Evolutionary conservation across 2,113 vertebrate species (phyloP).

Genomic region (Lathamus discolor): DNA sequence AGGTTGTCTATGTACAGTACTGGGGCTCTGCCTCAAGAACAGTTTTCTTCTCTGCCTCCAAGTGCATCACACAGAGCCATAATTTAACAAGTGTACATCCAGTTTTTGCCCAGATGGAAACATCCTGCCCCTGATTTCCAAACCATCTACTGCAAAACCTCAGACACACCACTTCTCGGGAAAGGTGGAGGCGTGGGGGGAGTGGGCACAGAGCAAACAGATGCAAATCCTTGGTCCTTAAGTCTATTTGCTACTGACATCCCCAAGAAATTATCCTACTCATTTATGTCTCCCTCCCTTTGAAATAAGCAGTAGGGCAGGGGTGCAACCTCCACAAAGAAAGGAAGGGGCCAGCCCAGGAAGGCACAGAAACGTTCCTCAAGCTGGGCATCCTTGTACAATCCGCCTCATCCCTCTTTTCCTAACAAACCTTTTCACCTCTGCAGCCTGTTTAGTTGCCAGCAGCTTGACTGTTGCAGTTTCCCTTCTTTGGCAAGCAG

Average conservation of each 20-base stretch:
- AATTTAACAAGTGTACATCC: background rate
- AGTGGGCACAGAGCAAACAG: background rate
- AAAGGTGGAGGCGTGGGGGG: background rate
- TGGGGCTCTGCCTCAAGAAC: background rate
- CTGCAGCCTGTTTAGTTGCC: background rate
- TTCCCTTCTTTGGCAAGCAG: background rate
- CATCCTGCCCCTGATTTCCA: background rate
- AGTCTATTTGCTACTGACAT: background rate
- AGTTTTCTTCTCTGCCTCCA: background rate
- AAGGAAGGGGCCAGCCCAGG: background rate
- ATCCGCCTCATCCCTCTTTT: background rate
- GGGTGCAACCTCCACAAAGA: background rate
- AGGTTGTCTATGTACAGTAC: background rate
- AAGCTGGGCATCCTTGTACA: background rate
- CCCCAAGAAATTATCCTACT: background rate
- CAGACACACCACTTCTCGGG: background rate
- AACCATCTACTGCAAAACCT: background rate
- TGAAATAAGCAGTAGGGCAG: background rate
- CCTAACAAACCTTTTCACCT: background rate
- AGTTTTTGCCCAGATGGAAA: background rate
- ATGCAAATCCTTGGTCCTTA: background rate
- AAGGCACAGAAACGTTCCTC: slow-evolving; percentile 22
- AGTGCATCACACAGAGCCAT: fast-evolving
- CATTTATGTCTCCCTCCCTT: background rate
- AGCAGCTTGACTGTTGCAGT: background rate